Percentiles rank a stretch among this genome's conserved stretches.
phyloP scores from a whole-genome alignment of 2,113 vertebrate genomes.

The Psephotus haematonotus region DNA sequence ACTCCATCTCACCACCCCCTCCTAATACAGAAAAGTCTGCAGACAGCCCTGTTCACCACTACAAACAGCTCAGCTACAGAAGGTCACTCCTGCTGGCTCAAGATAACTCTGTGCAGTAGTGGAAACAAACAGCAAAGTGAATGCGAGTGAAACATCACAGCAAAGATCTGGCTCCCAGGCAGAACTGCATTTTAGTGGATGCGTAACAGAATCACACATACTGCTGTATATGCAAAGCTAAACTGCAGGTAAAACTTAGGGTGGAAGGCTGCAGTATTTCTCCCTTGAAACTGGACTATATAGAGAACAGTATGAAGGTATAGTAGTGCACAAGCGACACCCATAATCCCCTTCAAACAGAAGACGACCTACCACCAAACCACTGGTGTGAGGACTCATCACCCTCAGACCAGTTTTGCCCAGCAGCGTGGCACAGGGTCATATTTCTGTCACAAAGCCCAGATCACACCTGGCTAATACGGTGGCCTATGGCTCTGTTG shows the following conservation, averaged over 20 bases:
- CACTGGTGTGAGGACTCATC: neutral
- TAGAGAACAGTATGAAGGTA: accelerated
- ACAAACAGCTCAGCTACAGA: neutral
- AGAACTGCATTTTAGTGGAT: neutral
- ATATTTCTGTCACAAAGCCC: neutral
- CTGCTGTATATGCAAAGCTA: neutral
- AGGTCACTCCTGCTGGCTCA: too few species aligned
- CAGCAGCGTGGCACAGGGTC: neutral
- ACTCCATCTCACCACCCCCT: neutral
- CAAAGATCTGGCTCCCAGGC: neutral
- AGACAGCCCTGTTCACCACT: neutral
- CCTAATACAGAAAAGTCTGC: neutral
- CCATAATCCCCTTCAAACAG: neutral
- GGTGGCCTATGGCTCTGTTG: neutral
- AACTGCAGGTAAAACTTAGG: neutral
- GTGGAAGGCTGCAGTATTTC: neutral
- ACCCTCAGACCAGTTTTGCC: neutral
- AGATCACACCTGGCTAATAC: neutral
- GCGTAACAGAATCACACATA: accelerated
- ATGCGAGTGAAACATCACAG: neutral
- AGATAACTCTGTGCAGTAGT: too few species aligned
- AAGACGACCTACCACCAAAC: neutral
- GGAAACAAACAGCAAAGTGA: neutral
- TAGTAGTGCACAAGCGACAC: neutral
- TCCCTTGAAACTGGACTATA: neutral